A percentile compares a stretch with the other conserved stretches of the same genome.
phyloP scores from a whole-genome alignment of 2,797 vertebrate genomes.

The Netta rufina region DNA sequence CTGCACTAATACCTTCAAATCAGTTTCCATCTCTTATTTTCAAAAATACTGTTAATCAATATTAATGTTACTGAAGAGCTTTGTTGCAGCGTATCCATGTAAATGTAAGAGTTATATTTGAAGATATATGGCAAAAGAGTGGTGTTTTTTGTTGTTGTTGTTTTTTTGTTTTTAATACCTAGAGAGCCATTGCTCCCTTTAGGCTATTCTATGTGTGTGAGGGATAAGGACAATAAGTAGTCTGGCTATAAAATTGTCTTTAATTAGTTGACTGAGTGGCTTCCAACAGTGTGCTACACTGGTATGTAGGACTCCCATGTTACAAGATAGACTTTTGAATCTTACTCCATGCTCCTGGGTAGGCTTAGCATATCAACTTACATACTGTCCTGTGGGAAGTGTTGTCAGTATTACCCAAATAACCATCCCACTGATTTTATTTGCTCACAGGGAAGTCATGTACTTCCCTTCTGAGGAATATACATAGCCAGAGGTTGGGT shows the following conservation, averaged over 20 bases:
- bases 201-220: background rate
- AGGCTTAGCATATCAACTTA: conserved; percentile 19
- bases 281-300: conserved; percentile 49
- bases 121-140: background rate
- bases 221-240: background rate
- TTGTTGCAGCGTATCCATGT: background rate
- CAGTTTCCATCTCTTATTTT: background rate
- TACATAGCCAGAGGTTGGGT: conserved; percentile 60
- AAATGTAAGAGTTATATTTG: background rate
- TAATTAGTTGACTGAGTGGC: conserved; percentile 53
- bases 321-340: conserved; percentile 36
- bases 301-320: conserved; percentile 21
- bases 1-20: background rate
- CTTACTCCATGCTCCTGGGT: conserved; percentile 34
- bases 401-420: conserved; percentile 52
- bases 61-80: background rate
- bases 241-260: conserved; percentile 53
- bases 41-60: conserved; percentile 22
- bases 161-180: background rate
- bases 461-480: conserved; percentile 65
- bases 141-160: background rate
- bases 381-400: conserved; percentile 57
- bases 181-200: background rate
- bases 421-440: conserved; percentile 71
- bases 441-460: conserved; percentile 46